phyloP scores from a whole-genome alignment of 2,113 vertebrate genomes.

The Ceuthmochares aereus region DNA sequence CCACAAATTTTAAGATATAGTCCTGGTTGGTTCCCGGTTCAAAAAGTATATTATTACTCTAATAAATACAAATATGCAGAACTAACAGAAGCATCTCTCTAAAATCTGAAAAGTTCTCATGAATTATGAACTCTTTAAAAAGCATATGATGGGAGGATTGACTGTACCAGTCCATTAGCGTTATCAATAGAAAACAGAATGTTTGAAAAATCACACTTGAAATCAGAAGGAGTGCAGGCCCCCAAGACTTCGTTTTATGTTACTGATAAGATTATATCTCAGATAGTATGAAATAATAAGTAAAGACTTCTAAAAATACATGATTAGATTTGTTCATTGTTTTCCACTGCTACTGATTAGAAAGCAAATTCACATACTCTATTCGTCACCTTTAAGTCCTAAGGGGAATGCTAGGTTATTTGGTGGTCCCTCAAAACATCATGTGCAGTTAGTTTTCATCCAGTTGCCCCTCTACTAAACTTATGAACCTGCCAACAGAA shows the following conservation, averaged over 20 bases:
- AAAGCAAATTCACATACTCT: not conserved
- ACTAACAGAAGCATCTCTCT: not conserved
- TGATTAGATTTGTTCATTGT: not conserved
- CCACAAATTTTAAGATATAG: not conserved
- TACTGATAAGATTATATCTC: not conserved
- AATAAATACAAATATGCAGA: not conserved
- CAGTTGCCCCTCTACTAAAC: not conserved
- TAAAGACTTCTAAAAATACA: not conserved
- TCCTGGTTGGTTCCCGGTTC: not conserved
- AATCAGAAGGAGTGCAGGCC: not conserved
- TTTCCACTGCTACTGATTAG: not conserved
- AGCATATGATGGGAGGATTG: accelerated
- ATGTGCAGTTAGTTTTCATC: not conserved
- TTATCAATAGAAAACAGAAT: not conserved
- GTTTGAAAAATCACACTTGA: not conserved
- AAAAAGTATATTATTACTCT: not conserved
- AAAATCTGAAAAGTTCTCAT: not conserved
- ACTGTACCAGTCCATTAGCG: not conserved
- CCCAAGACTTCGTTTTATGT: not conserved
- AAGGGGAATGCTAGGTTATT: not conserved
- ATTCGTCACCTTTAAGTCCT: not conserved
- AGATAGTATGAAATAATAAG: not conserved
- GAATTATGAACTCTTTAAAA: not conserved
- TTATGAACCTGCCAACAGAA: not conserved
- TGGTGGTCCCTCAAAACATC: not conserved